Evolutionary conservation across 2,113 vertebrate genomes (phyloP).

Genomic region (Hemiprocne comata): DNA sequence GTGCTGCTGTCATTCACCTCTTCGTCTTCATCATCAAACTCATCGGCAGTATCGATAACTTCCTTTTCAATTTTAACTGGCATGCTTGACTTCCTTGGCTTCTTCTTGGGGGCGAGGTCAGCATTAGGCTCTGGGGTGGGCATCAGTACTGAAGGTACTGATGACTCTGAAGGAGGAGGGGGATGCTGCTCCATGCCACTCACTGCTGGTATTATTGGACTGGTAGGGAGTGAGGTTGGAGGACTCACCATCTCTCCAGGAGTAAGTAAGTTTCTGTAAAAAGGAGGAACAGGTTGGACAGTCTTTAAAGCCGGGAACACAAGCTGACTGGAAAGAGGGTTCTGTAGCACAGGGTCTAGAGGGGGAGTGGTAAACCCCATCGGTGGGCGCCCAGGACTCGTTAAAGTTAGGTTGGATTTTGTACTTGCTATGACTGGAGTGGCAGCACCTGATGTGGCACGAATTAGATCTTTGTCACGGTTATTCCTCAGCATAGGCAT

Average conservation of each 20-base stretch:
- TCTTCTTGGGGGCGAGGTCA: slow-evolving; percentile 96
- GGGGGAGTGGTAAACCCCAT: slow-evolving; percentile 96
- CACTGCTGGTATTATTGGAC: slow-evolving; percentile 90
- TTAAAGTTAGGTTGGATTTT: slow-evolving; percentile 90
- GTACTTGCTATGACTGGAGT: slow-evolving; percentile 96
- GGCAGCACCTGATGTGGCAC: slow-evolving; percentile 87
- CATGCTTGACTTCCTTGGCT: slow-evolving; percentile 98
- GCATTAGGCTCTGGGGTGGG: slow-evolving; percentile 77
- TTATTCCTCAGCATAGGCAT: slow-evolving; percentile 99
- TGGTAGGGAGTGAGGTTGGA: slow-evolving; percentile 92
- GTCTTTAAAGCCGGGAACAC: slow-evolving; percentile 96
- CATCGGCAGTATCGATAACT: slow-evolving; percentile 93
- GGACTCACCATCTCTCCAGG: slow-evolving; percentile 95
- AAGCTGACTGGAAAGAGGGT: slow-evolving; percentile 90
- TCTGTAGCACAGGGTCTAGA: slow-evolving; percentile 92
- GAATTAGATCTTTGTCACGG: slow-evolving; percentile 97
- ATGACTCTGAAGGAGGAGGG: slow-evolving; percentile 82
- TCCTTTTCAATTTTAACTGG: slow-evolving; percentile 99
- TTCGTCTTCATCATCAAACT: slow-evolving; percentile 95
- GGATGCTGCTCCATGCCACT: slow-evolving; percentile 83
- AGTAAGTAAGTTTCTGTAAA: slow-evolving; percentile 95
- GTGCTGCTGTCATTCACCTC: slow-evolving; percentile 82
- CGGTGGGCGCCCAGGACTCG: slow-evolving; percentile 93
- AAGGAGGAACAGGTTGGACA: slow-evolving; percentile 97
- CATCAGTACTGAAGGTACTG: slow-evolving; percentile 78